Base-by-base conservation (phyloP, 2,113 vertebrate genomes). In the Oreotrochilus melanogaster region DNA sequence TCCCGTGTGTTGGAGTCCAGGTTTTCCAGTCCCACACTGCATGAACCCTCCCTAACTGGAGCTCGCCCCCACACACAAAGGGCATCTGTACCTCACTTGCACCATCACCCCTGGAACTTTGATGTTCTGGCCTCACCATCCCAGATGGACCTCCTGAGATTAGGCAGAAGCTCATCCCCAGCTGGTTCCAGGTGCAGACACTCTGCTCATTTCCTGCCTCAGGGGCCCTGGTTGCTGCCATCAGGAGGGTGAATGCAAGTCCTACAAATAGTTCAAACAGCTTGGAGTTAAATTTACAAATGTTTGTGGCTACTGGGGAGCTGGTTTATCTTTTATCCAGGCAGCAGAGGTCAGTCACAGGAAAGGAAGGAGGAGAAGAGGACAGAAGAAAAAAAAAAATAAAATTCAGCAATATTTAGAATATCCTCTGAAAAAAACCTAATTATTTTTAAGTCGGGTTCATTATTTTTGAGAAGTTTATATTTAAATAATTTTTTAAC, bases 121-220 rank as follows among this genome's bases (percentile, higher is more conserved):
- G 28, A 8, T 1, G 1, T 42, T 45, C 48, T 69, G 90, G 80
- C 57, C 93, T 88, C 15, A 0, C 67, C 75, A 71, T 78, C 86
- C 73, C 90, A 92, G 80, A 81, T 86, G 67, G 90, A 56, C 22
- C 73, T 73, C 31, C 16, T 3, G 61, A 43, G 51, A 39, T 86
- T 8, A 27, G 0, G 0, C 47, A 80, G 79, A 31, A 96, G 73
- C 79, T n/a, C 51, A 28, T 93, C 56, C 91, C 94, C 94, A 89
- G 74, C 83, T 93, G 93, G 92, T 92, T 78, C 56, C 47, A 92
- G 83, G 78, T 65, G 74, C 82, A 88, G 80, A 13, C 81, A 43
- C 7, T 5, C 61, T 88, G 78, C 74, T 95, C 80, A 0, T 67
- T 89, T 83, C 58, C 87, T 80, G 81, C 64, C 76, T 47, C 78